A percentile compares a stretch with the other conserved stretches of the same genome.
Conservation (phyloP, 2,888 invertebrate genomes). For the Drosophila borborema region DNA sequence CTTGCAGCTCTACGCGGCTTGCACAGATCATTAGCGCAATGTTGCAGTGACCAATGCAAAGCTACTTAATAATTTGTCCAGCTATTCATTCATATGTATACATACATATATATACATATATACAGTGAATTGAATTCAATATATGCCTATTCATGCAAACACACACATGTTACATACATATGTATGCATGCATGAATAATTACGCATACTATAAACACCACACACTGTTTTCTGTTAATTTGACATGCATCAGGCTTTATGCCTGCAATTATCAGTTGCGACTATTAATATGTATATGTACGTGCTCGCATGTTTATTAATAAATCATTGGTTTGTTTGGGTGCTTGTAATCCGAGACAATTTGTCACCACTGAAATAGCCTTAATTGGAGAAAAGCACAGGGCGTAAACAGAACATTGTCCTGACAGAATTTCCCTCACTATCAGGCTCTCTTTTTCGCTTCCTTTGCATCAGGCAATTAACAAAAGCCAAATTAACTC, state of each 20-base stretch:
- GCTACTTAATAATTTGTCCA: constrained; percentile 40
- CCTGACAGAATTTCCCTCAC: constrained; percentile 1
- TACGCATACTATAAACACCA: not conserved
- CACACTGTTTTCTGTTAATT: not conserved
- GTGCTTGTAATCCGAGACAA: constrained; percentile 22
- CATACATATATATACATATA: not conserved
- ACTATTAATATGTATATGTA: not conserved
- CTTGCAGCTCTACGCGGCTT: constrained; percentile 15
- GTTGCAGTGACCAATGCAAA: constrained; percentile 50
- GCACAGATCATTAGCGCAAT: constrained; percentile 65
- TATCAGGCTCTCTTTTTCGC: not conserved
- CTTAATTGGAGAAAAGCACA: constrained; percentile 54
- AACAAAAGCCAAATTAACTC: constrained; percentile 42
- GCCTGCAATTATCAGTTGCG: constrained; percentile 50
- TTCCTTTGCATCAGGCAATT: constrained; percentile 11
- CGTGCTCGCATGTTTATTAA: not conserved
- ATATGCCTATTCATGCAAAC: not conserved
- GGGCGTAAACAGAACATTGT: constrained; percentile 19
- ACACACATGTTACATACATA: not conserved
- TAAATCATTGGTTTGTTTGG: not conserved
- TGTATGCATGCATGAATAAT: not conserved
- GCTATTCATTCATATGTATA: not conserved
- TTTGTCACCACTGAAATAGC: constrained; percentile 43
- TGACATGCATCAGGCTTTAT: constrained; percentile 2
- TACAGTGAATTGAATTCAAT: constrained; percentile 13